Conservation (phyloP, 2,113 vertebrate species). For the Hydrochoerus hydrochaeris region DNA sequence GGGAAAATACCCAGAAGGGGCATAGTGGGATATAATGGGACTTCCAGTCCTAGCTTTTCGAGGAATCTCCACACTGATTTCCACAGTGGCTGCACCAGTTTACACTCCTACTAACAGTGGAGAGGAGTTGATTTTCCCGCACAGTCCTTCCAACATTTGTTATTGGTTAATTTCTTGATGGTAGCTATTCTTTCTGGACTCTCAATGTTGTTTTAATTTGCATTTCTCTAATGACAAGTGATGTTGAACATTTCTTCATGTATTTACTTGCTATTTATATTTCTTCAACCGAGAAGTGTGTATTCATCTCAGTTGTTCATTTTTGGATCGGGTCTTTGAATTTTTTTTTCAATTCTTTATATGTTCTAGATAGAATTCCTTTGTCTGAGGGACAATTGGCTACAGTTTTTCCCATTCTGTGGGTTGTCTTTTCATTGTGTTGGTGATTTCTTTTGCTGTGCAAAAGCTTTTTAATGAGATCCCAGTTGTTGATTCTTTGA, state of each 20-base stretch:
- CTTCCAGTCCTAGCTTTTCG: background rate
- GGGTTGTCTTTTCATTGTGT: background rate
- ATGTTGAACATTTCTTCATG: background rate
- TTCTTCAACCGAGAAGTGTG: background rate
- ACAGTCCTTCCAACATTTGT: background rate
- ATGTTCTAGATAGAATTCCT: background rate
- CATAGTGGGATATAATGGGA: background rate
- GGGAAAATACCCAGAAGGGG: background rate
- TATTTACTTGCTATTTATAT: background rate
- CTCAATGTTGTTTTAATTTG: background rate
- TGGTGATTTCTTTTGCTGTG: too few species aligned
- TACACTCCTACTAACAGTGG: background rate
- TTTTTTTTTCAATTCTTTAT: background rate
- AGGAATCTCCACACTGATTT: background rate
- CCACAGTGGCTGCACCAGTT: background rate
- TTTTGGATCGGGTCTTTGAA: background rate
- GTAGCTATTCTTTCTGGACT: too few species aligned
- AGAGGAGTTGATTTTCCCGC: background rate
- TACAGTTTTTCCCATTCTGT: background rate
- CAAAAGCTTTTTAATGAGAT: too few species aligned
- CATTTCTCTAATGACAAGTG: background rate
- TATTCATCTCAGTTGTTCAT: background rate
- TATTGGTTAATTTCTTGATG: background rate
- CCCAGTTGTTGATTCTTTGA: too few species aligned
- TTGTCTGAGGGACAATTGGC: background rate